These are phyloP conservation scores for Phoronis australis DNA, from an alignment of 2,888 invertebrate genomes.

Conservation along the genomic window DNA sequence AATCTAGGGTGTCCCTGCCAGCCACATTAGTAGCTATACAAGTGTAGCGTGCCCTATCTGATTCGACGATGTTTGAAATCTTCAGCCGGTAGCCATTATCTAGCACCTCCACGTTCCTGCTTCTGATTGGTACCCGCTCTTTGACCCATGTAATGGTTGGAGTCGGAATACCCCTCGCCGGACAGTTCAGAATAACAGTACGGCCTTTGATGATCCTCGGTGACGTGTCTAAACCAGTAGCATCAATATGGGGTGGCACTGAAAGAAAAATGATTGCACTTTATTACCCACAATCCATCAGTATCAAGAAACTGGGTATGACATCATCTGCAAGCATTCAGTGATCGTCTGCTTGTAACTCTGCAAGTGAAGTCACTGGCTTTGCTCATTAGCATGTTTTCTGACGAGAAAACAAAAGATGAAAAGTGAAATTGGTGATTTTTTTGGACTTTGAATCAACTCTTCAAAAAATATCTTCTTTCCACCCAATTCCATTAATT, in stretches of 20 bases:
- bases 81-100: constrained; percentile 32
- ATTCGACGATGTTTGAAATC: constrained; percentile 24
- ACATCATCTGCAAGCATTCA: no score
- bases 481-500: no score
- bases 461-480: no score
- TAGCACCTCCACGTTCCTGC: constrained; percentile 10
- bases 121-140: constrained; percentile 24
- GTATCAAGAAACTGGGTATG: no score
- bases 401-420: no score
- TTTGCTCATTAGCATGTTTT: no score
- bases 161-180: constrained; percentile 36
- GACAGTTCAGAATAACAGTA: constrained; percentile 35
- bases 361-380: no score
- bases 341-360: no score
- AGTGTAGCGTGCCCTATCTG: constrained; percentile 44
- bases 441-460: no score
- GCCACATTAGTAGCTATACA: constrained; percentile 55
- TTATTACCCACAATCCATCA: no score
- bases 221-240: constrained; percentile 29
- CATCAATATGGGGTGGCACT: constrained; percentile 53
- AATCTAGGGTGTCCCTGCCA: constrained; percentile 45
- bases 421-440: no score
- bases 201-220: constrained; percentile 47
- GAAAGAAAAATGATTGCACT: no score
- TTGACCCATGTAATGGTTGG: constrained; percentile 43